Percentiles rank a stretch among this genome's conserved stretches.
phyloP scores from a whole-genome alignment of 2,797 vertebrate species.

The Tympanoctomys barrerae region DNA sequence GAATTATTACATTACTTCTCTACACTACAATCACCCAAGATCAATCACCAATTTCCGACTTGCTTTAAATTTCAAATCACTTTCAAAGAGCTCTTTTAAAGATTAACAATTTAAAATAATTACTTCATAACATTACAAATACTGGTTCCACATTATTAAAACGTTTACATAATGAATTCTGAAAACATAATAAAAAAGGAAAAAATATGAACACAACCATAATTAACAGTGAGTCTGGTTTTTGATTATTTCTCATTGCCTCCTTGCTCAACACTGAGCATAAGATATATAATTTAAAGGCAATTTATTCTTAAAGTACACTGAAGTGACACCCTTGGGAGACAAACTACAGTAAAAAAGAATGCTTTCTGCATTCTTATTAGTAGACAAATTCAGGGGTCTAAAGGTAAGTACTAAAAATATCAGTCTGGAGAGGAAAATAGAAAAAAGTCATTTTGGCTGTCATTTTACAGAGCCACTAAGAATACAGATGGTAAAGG shows the following conservation, averaged over 20 bases:
- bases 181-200: not conserved
- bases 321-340: slow-evolving; percentile 43
- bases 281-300: slow-evolving; percentile 48
- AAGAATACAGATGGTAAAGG: slow-evolving; percentile 32
- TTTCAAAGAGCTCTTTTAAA: slow-evolving; percentile 23
- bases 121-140: slow-evolving; percentile 19
- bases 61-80: slow-evolving; percentile 47
- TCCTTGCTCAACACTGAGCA: slow-evolving; percentile 51
- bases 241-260: slow-evolving; percentile 12
- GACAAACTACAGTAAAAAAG: not conserved
- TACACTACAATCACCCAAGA: slow-evolving; percentile 27
- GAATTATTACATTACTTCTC: slow-evolving; percentile 56
- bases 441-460: slow-evolving; percentile 34
- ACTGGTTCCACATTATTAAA: slow-evolving; percentile 28
- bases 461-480: slow-evolving; percentile 44
- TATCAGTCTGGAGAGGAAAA: slow-evolving; percentile 36
- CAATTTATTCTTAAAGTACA: slow-evolving; percentile 65
- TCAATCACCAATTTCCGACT: slow-evolving; percentile 17
- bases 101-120: slow-evolving; percentile 8
- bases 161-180: slow-evolving; percentile 31
- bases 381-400: slow-evolving; percentile 10
- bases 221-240: slow-evolving; percentile 52
- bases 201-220: slow-evolving; percentile 27
- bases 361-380: slow-evolving; percentile 27
- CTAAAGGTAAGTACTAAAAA: slow-evolving; percentile 56